Evolutionary conservation across 2,888 invertebrate genomes (phyloP).

Genomic region (Dusona sp.): DNA sequence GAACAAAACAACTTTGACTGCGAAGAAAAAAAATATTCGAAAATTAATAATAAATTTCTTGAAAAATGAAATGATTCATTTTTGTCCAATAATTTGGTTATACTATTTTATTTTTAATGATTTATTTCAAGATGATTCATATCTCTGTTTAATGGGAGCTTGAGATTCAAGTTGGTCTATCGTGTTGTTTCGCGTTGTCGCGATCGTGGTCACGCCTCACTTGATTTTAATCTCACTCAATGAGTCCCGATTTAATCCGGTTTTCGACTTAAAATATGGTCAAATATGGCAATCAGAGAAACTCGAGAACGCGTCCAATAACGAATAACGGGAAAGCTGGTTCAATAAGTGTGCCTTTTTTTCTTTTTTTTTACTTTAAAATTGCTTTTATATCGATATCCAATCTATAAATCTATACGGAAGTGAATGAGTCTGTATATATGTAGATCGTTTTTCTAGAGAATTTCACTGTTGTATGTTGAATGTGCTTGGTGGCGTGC

Average conservation of each 20-base stretch:
- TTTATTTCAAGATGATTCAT: constrained; percentile 3
- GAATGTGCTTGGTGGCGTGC: neutral
- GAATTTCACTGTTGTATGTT: neutral
- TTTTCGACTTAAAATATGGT: constrained; percentile 61
- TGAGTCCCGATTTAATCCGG: constrained; percentile 60
- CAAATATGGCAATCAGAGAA: constrained; percentile 65
- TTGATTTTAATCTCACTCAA: constrained; percentile 58
- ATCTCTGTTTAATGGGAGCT: neutral
- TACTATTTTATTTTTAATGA: neutral
- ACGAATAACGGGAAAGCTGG: constrained; percentile 61
- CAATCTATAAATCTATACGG: constrained; percentile 37
- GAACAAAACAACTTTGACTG: neutral
- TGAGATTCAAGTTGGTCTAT: constrained; percentile 35
- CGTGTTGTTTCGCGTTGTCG: constrained; percentile 42
- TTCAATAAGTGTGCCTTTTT: constrained; percentile 31
- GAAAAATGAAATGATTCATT: neutral
- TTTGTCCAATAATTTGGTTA: neutral
- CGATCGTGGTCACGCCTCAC: constrained; percentile 57
- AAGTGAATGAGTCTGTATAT: neutral
- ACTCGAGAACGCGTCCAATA: constrained; percentile 56
- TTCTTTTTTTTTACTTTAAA: neutral
- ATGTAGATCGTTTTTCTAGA: neutral
- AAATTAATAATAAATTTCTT: too few relatives aligned
- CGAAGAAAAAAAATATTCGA: too few relatives aligned
- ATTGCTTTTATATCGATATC: constrained; percentile 34